Evolutionary conservation across 2,888 invertebrate species (phyloP).

Genomic region (Gandaritis pyraliata): DNA sequence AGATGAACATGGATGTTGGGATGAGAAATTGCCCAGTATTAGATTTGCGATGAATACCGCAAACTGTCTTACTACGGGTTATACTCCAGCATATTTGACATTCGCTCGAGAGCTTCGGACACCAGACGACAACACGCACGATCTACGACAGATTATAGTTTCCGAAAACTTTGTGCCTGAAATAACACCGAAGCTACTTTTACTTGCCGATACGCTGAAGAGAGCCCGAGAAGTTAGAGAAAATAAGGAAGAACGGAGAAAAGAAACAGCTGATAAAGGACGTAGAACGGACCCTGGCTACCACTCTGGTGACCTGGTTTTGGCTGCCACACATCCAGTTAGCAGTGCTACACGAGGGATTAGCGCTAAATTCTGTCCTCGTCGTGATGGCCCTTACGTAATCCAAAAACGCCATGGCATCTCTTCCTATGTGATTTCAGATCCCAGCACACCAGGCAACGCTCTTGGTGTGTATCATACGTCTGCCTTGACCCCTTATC

Average conservation of each 20-base stretch:
- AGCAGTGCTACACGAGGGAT: slow-evolving; percentile 7
- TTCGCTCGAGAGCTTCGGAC: slow-evolving; percentile 1
- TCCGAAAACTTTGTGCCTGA: slow-evolving; percentile 32
- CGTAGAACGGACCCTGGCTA: slow-evolving; percentile 24
- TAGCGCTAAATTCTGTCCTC: slow-evolving; percentile 26
- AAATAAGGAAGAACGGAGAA: slow-evolving; percentile 33
- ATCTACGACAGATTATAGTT: slow-evolving; percentile 15
- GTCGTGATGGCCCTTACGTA: slow-evolving; percentile 22
- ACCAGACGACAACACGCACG: slow-evolving; percentile 14
- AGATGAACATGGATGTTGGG: background rate
- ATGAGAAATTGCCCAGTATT: background rate
- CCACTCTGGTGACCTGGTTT: slow-evolving; percentile 17
- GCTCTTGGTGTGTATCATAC: slow-evolving; percentile 35
- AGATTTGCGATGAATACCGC: slow-evolving; percentile 1
- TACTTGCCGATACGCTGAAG: slow-evolving; percentile 17
- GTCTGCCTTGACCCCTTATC: too few relatives aligned
- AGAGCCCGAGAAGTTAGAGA: slow-evolving; percentile 33
- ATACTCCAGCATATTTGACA: background rate
- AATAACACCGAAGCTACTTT: slow-evolving; percentile 27
- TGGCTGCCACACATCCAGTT: slow-evolving; percentile 2
- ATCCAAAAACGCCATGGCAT: slow-evolving; percentile 6
- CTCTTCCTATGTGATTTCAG: slow-evolving; percentile 14
- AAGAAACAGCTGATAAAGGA: slow-evolving; percentile 22
- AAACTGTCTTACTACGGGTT: background rate
- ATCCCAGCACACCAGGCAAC: slow-evolving; percentile 10